Evolutionary conservation across 2,113 vertebrate genomes (phyloP).

Genomic region (Ptilorrhoa leucosticta): DNA sequence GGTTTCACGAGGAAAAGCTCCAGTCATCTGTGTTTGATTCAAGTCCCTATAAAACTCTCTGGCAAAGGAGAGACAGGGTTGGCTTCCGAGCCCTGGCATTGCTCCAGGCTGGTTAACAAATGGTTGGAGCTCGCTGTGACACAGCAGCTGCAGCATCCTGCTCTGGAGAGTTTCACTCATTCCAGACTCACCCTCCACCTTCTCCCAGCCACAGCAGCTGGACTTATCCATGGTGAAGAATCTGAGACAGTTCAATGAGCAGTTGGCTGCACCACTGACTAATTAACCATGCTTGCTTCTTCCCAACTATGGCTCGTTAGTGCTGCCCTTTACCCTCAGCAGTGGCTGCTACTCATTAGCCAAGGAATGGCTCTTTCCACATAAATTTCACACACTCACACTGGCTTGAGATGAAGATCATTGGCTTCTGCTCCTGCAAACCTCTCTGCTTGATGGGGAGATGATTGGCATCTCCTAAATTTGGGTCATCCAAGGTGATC

Average conservation of each 20-base stretch:
- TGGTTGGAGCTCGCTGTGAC: accelerated
- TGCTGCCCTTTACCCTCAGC: not conserved
- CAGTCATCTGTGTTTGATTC: not conserved
- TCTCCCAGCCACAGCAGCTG: not conserved
- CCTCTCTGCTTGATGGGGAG: not conserved
- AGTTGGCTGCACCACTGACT: not conserved
- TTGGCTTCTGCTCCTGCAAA: not conserved
- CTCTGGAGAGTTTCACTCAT: not conserved
- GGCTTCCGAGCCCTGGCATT: not conserved
- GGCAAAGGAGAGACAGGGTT: not conserved
- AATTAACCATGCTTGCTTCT: not conserved
- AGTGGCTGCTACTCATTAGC: not conserved
- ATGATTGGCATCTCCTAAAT: not conserved
- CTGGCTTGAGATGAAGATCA: not conserved
- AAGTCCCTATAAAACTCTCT: not conserved
- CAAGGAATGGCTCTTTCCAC: not conserved
- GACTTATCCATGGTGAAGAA: not conserved
- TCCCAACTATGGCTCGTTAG: not conserved
- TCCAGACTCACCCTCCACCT: not conserved
- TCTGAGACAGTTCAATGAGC: not conserved
- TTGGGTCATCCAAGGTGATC: not conserved
- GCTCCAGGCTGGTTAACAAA: slow-evolving; percentile 20
- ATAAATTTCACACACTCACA: not conserved
- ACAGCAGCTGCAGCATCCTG: not conserved
- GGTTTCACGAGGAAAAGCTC: not conserved